Percentiles rank a stretch among this genome's conserved stretches.
phyloP scores from a whole-genome alignment of 2,888 invertebrate species.

The Gasteruption jaculator region DNA sequence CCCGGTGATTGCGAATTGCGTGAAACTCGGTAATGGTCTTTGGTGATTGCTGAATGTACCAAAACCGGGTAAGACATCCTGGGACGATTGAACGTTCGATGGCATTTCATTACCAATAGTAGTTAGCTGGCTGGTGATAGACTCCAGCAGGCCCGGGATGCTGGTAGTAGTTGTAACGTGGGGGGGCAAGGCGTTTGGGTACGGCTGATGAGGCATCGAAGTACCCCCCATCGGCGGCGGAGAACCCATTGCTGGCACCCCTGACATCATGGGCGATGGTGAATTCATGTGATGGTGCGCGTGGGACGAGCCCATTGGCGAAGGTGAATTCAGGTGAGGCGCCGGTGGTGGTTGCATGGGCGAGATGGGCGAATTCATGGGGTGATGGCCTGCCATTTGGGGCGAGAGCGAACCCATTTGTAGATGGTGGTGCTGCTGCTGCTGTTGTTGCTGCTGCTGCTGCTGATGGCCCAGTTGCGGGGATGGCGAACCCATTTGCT shows the following conservation, averaged over 20 bases:
- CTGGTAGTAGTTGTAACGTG: conserved; percentile 71
- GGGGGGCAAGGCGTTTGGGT: conserved; percentile 85
- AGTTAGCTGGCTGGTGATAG: conserved; percentile 61
- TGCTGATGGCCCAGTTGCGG: conserved; percentile 57
- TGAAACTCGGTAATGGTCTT: conserved; percentile 63
- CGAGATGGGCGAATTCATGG: conserved; percentile 46
- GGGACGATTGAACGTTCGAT: conserved; percentile 44
- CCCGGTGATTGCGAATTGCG: conserved; percentile 59
- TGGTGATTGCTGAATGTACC: conserved; percentile 43
- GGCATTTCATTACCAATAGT: conserved; percentile 71
- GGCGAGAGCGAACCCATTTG: conserved; percentile 55
- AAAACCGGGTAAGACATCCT: conserved; percentile 40
- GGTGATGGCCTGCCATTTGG: conserved; percentile 42
- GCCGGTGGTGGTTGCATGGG: conserved; percentile 41
- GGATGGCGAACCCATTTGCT: conserved; percentile 57
- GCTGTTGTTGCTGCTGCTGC: conserved; percentile 55
- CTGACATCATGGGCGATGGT: conserved; percentile 52
- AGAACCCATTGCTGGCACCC: conserved; percentile 41
- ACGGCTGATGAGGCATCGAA: conserved; percentile 55
- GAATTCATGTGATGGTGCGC: conserved; percentile 49
- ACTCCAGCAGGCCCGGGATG: conserved; percentile 48
- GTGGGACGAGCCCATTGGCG: conserved; percentile 41
- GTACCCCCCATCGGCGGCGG: conserved; percentile 47
- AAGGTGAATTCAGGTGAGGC: conserved; percentile 45
- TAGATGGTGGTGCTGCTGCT: conserved; percentile 55